Percentiles rank a stretch among this genome's conserved stretches.
These are phyloP conservation scores for Fabriciana adippe DNA, from an alignment of 2,888 invertebrate genomes.

Conservation along the genomic window DNA sequence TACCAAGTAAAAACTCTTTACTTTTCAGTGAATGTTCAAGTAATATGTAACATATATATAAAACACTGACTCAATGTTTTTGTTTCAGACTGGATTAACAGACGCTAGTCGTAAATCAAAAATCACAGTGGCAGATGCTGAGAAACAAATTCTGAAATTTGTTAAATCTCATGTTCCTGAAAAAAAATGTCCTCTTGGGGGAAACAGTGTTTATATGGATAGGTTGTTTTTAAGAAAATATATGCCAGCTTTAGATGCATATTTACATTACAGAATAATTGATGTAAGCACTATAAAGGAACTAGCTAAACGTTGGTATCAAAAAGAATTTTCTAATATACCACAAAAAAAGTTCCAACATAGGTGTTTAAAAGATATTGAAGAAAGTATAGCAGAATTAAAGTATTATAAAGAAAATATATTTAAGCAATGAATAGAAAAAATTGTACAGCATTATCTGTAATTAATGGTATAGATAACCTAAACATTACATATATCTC, in stretches of 20 bases:
- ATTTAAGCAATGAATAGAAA: constrained; percentile 60
- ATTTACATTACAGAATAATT: constrained; percentile 95
- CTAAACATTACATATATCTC: too few relatives aligned
- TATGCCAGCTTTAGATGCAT: constrained; percentile 89
- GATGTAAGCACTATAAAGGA: constrained; percentile 97
- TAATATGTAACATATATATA: too few relatives aligned
- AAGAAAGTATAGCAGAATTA: constrained; percentile 92
- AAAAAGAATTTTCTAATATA: constrained; percentile 75
- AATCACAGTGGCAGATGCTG: constrained; percentile 85
- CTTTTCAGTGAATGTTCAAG: too few relatives aligned
- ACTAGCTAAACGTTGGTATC: constrained; percentile 90
- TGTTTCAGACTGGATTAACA: constrained; percentile 89
- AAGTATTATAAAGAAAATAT: constrained; percentile 88
- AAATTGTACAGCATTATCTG: neutral
- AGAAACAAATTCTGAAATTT: constrained; percentile 87
- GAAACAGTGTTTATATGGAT: constrained; percentile 95
- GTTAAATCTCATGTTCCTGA: constrained; percentile 81
- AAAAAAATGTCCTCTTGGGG: constrained; percentile 89
- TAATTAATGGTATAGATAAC: too few relatives aligned
- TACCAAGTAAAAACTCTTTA: neutral
- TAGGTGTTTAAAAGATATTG: constrained; percentile 91
- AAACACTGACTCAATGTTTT: constrained; percentile 28
- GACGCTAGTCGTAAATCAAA: constrained; percentile 87
- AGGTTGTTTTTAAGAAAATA: constrained; percentile 89
- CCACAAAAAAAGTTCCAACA: constrained; percentile 86